phyloP scores from a whole-genome alignment of 2,113 vertebrate genomes.

The Alligator sinensis region DNA sequence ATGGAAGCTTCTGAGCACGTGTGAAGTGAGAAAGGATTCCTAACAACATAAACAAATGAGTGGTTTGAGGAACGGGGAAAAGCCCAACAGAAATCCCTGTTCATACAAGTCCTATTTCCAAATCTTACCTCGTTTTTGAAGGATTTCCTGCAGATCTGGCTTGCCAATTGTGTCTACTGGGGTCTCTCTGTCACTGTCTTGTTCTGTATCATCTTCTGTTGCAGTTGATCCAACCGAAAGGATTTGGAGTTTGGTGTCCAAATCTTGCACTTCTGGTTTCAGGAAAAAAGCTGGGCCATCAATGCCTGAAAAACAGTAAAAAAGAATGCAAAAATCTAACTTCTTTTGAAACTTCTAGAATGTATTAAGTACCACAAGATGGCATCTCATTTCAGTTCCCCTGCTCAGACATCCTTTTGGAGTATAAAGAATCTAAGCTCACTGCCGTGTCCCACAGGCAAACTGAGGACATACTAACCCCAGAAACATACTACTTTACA shows the following conservation, averaged over 20 bases:
- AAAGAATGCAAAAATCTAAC: not conserved
- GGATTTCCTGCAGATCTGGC: constrained; percentile 88
- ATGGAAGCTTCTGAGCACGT: not conserved
- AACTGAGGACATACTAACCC: not conserved
- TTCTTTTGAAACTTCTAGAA: not conserved
- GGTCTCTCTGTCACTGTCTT: constrained; percentile 75
- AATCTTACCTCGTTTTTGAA: constrained; percentile 88
- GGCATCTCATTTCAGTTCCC: not conserved
- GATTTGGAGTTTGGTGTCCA: constrained; percentile 80
- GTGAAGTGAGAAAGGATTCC: not conserved
- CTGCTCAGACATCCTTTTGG: not conserved
- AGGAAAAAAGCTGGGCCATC: constrained; percentile 90
- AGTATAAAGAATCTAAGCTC: not conserved
- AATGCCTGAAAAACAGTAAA: constrained; percentile 81
- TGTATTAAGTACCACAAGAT: not conserved
- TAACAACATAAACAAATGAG: not conserved
- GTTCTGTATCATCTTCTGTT: constrained; percentile 75
- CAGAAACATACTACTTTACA: not conserved
- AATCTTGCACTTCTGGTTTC: constrained; percentile 81
- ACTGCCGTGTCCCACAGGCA: not conserved
- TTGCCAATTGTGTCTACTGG: constrained; percentile 78
- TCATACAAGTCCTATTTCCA: not conserved
- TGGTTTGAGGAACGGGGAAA: not conserved
- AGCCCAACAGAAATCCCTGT: constrained; percentile 79
- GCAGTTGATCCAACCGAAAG: constrained; percentile 81